Conservation (phyloP, 2,888 invertebrate species). For the Mantis religiosa region DNA sequence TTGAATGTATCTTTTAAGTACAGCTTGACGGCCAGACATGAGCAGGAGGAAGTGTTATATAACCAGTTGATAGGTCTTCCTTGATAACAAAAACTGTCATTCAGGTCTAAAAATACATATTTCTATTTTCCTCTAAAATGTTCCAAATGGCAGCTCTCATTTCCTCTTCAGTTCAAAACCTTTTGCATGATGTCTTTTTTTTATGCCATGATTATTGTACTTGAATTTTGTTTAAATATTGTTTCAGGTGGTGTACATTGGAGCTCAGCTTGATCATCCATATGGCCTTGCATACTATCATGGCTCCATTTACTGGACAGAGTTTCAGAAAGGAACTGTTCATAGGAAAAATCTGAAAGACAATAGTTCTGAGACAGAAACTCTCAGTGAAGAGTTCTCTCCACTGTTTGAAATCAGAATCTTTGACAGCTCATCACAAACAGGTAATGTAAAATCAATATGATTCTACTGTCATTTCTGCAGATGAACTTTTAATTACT, state of each 20-base stretch:
- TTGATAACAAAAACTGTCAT: too few species aligned
- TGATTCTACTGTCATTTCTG: too few species aligned
- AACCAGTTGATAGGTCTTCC: too few species aligned
- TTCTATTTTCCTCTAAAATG: too few species aligned
- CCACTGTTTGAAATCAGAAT: slow-evolving; percentile 65
- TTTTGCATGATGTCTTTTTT: too few species aligned
- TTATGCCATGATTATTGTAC: background rate
- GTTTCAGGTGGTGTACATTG: slow-evolving; percentile 46
- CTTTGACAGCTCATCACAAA: slow-evolving; percentile 55
- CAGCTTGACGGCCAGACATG: too few species aligned
- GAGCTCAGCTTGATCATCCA: slow-evolving; percentile 56
- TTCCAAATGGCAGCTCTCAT: too few species aligned
- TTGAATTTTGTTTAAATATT: background rate
- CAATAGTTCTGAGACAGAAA: slow-evolving; percentile 42
- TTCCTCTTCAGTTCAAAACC: too few species aligned
- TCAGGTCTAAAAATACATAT: too few species aligned
- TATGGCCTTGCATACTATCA: slow-evolving; percentile 64
- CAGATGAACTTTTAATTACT: too few species aligned
- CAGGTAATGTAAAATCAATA: slow-evolving; percentile 41
- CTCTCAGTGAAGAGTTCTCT: slow-evolving; percentile 57
- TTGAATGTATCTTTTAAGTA: too few species aligned
- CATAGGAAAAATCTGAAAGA: slow-evolving; percentile 47
- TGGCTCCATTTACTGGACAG: slow-evolving; percentile 65
- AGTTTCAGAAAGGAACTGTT: slow-evolving; percentile 60
- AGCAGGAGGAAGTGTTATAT: too few species aligned